Evolutionary conservation across 1,140 invertebrate species (phyloP).

Genomic region (Ostrea denselamellosa): DNA sequence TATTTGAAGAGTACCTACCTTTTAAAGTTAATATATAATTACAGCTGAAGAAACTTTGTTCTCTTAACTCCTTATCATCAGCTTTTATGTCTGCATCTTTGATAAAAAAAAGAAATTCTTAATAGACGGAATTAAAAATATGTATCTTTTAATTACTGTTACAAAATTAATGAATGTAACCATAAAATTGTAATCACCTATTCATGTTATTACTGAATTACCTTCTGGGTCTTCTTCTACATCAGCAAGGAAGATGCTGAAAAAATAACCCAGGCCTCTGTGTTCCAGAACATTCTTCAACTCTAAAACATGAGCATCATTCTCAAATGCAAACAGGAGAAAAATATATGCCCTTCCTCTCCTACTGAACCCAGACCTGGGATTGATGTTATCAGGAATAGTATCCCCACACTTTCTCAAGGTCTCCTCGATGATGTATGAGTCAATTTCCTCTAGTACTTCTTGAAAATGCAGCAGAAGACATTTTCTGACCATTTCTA

Average conservation of each 20-base stretch:
- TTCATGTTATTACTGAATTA: neutral
- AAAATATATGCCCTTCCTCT: neutral
- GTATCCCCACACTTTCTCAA: neutral
- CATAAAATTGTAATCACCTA: no score
- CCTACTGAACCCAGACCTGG: constrained; percentile 14
- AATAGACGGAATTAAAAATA: neutral
- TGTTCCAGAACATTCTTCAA: neutral
- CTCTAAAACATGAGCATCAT: neutral
- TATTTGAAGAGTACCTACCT: neutral
- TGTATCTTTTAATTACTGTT: no score
- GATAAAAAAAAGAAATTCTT: neutral
- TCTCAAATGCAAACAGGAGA: neutral
- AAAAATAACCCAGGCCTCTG: neutral
- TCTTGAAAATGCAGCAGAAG: constrained; percentile 7
- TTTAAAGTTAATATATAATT: neutral
- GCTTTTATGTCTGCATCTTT: neutral
- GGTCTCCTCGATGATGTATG: neutral
- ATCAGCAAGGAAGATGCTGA: neutral
- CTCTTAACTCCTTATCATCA: neutral
- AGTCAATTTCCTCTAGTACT: neutral
- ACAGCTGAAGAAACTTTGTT: neutral
- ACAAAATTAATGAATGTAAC: no score
- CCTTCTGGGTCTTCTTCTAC: neutral
- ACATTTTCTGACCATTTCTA: neutral
- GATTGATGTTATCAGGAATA: neutral